phyloP scores from a whole-genome alignment of 1,140 invertebrate genomes.

The Zaprionus tsacasi region DNA sequence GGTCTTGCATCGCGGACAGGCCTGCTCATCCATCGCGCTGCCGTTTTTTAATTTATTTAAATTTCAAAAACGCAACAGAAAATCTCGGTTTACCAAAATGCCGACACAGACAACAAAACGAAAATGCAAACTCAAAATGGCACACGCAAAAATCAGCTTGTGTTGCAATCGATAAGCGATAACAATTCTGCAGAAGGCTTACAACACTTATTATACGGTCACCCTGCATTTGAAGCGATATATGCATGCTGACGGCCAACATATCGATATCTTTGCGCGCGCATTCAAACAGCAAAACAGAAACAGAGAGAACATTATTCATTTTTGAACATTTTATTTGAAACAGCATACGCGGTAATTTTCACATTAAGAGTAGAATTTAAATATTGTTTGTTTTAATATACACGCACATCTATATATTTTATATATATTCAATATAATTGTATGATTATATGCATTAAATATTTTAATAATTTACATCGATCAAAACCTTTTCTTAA shows the following conservation, averaged over 20 bases:
- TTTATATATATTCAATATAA: constrained; percentile 56
- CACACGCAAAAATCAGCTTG: constrained; percentile 22
- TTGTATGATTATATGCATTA: constrained; percentile 69
- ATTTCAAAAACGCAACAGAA: background rate
- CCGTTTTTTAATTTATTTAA: background rate
- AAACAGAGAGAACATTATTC: background rate
- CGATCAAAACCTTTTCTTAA: constrained; percentile 61
- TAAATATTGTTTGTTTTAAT: constrained; percentile 67
- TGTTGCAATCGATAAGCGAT: constrained; percentile 11
- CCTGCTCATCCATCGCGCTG: constrained; percentile 92
- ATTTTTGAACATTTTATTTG: constrained; percentile 75
- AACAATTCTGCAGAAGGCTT: background rate
- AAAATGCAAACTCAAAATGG: constrained; percentile 21
- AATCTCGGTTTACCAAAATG: background rate
- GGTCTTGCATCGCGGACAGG: constrained; percentile 98
- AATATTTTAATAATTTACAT: constrained; percentile 80
- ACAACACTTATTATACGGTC: constrained; percentile 10
- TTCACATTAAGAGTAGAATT: constrained; percentile 76
- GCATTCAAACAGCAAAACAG: constrained; percentile 3
- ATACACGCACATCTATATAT: constrained; percentile 67
- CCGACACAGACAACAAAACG: constrained; percentile 14
- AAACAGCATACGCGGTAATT: constrained; percentile 76
- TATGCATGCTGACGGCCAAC: background rate
- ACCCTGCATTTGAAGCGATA: constrained; percentile 4
- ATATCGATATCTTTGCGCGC: constrained; percentile 11